Base-by-base conservation (phyloP, 2,888 invertebrate species). In the Oscheius myriophilus region DNA sequence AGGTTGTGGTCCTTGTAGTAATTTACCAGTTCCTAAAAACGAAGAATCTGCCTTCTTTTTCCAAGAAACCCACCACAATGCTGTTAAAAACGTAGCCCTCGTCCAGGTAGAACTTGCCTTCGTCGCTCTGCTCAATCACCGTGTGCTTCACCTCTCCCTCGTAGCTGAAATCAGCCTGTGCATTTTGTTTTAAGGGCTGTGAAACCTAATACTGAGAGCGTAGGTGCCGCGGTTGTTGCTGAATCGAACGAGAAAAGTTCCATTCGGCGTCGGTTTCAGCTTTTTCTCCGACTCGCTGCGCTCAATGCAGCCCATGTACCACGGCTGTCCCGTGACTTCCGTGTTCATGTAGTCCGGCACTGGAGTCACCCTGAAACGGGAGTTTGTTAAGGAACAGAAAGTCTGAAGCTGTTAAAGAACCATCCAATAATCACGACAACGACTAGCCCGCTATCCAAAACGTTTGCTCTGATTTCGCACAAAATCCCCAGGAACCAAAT, bases 1-100 rank as follows among this genome's bases (percentile, higher is more conserved):
- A 97, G 90, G 86, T 93, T 94, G 84, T 92, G 92, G 81, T 92
- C 91, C 88, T 95, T 93, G 89, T 96, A 97, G 89, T 93, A 95
- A 75, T 92, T 92, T 79, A 97, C 92, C 76, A 97, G 90, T 87
- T 96, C 95, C 89, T 89, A 58, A 16, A 71, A 73, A 63, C 39
- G 14, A 16, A 21, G 45, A 12, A 52, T n/a, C 46, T 42, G 21
- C 55, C 39, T 42, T 26, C 45, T 23, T 42, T 62, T 54, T 62
- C 26, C 42, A 33, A n/a, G 0, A 46, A 49, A 86, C 88, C 86
- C 76, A 89, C 89, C 80, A 95, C 93, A 81, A 96, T 91, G 86
- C 92, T 93, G 86, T 92, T 92, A 88, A 96, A 96, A 88, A 92
- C 94, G 66, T 94, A 91, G 54, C 93, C 92, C 87, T 94, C 92